These are phyloP conservation scores for Coregonus clupeaformis DNA, from an alignment of 2,113 vertebrate species.

Conservation along the genomic window DNA sequence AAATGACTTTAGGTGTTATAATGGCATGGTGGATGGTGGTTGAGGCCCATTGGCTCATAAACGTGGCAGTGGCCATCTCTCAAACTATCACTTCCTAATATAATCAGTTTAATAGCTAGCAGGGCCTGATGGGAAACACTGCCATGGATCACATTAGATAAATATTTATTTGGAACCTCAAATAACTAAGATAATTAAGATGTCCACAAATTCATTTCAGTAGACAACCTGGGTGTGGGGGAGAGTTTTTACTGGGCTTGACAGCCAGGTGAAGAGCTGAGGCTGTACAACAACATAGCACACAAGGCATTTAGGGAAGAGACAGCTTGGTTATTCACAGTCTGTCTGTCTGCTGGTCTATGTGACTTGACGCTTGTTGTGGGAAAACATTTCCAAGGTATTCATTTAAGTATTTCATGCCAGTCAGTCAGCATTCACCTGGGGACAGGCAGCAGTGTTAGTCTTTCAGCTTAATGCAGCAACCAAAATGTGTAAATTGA, in stretches of 20 bases:
- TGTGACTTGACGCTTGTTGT: neutral
- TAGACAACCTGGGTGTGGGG: neutral
- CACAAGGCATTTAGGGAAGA: neutral
- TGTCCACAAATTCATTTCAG: conserved; percentile 12
- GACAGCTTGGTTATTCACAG: conserved; percentile 1
- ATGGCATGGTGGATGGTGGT: conserved; percentile 63
- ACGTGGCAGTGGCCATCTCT: conserved; percentile 66
- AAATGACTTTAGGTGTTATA: conserved; percentile 76
- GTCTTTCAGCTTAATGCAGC: too few species aligned
- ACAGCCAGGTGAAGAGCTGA: neutral
- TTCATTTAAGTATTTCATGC: neutral
- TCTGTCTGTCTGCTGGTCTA: neutral
- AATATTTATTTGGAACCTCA: conserved; percentile 59
- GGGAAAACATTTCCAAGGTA: conserved; percentile 6
- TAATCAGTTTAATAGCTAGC: conserved; percentile 69
- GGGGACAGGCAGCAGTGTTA: neutral
- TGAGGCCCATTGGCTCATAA: conserved; percentile 74
- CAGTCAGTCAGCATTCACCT: conserved; percentile 2
- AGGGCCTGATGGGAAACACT: conserved; percentile 53
- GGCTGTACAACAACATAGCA: neutral
- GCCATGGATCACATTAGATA: conserved; percentile 53
- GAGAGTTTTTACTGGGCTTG: neutral
- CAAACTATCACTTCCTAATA: conserved; percentile 66
- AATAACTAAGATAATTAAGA: conserved; percentile 57
- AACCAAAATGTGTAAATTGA: too few species aligned